Percentiles rank a stretch among this genome's conserved stretches.
phyloP scores from a whole-genome alignment of 2,888 invertebrate species.

The Blastobasis lacticolella region DNA sequence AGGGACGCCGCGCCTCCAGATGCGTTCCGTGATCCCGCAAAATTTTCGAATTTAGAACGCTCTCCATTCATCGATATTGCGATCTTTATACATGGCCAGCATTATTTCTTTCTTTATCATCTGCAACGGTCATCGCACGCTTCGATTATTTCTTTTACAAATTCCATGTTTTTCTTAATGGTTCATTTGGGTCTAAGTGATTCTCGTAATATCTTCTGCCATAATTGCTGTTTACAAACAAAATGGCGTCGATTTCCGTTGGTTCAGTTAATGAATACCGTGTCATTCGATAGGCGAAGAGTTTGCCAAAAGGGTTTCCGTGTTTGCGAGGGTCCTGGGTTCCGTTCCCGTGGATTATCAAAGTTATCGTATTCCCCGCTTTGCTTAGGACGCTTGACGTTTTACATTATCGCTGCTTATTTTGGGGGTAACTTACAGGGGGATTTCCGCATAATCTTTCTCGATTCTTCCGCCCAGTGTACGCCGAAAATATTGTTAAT shows the following conservation, averaged over 20 bases:
- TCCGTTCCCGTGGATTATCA: conserved; percentile 35
- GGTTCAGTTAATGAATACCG: conserved; percentile 46
- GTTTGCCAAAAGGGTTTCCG: conserved; percentile 38
- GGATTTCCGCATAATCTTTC: background rate
- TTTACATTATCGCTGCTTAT: background rate
- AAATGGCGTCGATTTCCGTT: conserved; percentile 4
- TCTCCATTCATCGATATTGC: no score
- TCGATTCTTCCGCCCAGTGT: no score
- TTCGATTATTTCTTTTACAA: no score
- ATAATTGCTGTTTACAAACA: background rate
- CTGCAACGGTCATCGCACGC: no score
- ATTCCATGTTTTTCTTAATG: no score
- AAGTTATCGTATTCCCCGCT: conserved; percentile 29
- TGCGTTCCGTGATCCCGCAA: conserved; percentile 23
- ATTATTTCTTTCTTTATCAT: no score
- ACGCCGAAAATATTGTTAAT: no score
- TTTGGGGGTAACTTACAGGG: background rate
- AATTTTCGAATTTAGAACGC: conserved; percentile 20
- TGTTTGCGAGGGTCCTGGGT: conserved; percentile 44
- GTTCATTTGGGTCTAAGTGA: no score
- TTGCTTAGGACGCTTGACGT: conserved; percentile 31
- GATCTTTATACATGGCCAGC: no score
- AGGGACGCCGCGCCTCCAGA: conserved; percentile 22
- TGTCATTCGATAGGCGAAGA: conserved; percentile 37
- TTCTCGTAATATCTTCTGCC: no score